A percentile compares a stretch with the other conserved stretches of the same genome.
Evolutionary conservation across 2,888 invertebrate genomes (phyloP).

Genomic region (Caenorhabditis sp.): DNA sequence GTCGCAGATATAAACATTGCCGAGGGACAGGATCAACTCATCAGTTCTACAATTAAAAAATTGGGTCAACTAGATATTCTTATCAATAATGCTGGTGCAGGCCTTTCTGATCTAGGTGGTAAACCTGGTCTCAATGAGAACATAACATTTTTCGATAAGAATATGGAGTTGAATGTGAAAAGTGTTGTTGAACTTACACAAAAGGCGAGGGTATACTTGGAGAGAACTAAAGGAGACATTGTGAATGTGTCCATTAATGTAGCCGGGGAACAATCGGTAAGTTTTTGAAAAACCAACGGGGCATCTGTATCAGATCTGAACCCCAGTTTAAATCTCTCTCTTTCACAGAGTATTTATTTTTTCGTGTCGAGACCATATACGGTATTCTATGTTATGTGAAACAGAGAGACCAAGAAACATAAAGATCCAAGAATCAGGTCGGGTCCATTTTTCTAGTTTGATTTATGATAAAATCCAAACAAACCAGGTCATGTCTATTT

Average conservation of each 20-base stretch:
- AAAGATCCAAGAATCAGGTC: too few species aligned
- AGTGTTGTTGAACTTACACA: constrained; percentile 16
- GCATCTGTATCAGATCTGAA: too few species aligned
- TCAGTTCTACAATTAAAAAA: constrained; percentile 11
- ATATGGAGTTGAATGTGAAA: constrained; percentile 9
- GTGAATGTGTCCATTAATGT: constrained; percentile 33
- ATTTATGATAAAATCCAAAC: too few species aligned
- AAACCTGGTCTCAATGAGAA: constrained; percentile 12
- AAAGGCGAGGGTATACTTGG: constrained; percentile 26
- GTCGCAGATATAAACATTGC: too few species aligned
- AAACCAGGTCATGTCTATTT: too few species aligned
- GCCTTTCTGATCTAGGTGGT: constrained; percentile 10
- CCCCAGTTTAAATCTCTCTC: too few species aligned
- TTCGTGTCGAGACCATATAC: too few species aligned
- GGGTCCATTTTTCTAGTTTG: too few species aligned
- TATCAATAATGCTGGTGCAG: constrained; percentile 26
- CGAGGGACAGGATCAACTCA: too few species aligned
- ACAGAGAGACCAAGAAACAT: too few species aligned
- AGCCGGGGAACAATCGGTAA: constrained; percentile 12
- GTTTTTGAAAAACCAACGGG: background rate
- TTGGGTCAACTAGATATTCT: constrained; percentile 30
- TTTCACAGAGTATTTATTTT: too few species aligned
- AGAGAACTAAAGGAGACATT: constrained; percentile 36
- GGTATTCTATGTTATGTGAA: too few species aligned
- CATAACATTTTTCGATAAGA: constrained; percentile 10